Evolutionary conservation across 2,113 vertebrate species (phyloP).

Genomic region (Salvelinus sp.): DNA sequence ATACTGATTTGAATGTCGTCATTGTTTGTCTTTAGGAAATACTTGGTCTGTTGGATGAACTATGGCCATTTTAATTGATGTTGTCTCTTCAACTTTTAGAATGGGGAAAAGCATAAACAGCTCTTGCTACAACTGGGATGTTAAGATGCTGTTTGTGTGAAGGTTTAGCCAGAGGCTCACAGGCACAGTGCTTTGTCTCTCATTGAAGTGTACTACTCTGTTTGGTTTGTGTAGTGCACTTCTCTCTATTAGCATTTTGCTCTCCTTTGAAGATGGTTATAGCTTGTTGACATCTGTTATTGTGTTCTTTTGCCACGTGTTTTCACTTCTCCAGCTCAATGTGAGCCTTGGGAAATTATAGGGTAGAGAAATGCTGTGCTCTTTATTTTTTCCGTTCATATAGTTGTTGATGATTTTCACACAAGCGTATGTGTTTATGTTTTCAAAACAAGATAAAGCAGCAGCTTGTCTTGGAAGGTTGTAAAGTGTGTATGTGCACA

Average conservation of each 20-base stretch:
- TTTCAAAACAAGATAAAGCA: neutral
- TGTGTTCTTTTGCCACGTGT: no score
- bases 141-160: neutral
- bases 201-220: neutral
- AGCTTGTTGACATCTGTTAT: no score
- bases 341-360: no score
- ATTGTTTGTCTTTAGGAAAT: neutral
- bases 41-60: neutral
- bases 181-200: neutral
- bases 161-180: neutral
- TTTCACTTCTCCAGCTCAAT: no score
- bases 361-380: neutral
- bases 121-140: neutral
- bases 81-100: neutral
- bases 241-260: neutral
- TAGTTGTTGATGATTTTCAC: neutral
- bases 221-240: neutral
- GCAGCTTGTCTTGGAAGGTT: neutral
- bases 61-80: neutral
- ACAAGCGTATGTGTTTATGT: neutral
- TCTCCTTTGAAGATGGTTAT: neutral
- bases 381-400: neutral
- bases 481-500: neutral
- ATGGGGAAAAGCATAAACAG: conserved; percentile 1
- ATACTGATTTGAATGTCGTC: neutral